Evolutionary conservation across 2,797 vertebrate genomes (phyloP).

Genomic region (Atherinosoma microstoma): DNA sequence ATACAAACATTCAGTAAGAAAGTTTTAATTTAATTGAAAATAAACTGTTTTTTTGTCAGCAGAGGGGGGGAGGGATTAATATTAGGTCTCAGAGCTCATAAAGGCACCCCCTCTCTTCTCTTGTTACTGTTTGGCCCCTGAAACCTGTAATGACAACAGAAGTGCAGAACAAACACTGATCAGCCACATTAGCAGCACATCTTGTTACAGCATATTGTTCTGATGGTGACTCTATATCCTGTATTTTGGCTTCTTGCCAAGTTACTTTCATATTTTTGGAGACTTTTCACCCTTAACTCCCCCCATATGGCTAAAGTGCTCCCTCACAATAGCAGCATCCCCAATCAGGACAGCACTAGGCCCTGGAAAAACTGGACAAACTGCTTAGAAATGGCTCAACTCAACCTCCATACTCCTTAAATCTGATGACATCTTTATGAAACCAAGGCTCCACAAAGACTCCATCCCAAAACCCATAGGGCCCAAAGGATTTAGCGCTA

Average conservation of each 20-base stretch:
- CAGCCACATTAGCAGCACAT: not conserved
- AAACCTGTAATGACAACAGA: not conserved
- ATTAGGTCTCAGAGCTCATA: not conserved
- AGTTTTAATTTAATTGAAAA: constrained; percentile 10
- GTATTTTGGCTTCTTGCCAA: not conserved
- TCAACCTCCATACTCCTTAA: not conserved
- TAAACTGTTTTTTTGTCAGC: not conserved
- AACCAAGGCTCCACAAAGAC: not conserved
- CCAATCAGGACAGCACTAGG: not conserved
- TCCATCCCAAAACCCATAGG: not conserved
- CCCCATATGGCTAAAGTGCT: not conserved
- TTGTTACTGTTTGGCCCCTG: not conserved
- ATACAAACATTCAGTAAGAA: not conserved
- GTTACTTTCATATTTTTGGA: not conserved
- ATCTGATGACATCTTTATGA: not conserved
- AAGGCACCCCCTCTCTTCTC: not conserved
- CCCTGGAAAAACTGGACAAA: not conserved
- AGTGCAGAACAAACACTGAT: not conserved
- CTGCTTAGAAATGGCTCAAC: not conserved
- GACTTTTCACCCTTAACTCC: not conserved
- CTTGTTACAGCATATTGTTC: not conserved
- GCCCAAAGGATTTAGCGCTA: not conserved
- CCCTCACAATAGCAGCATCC: not conserved
- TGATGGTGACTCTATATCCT: not conserved
- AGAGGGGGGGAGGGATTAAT: not conserved